Base-by-base conservation (phyloP, 1,140 invertebrate species). In the Pteromalus puparum region DNA sequence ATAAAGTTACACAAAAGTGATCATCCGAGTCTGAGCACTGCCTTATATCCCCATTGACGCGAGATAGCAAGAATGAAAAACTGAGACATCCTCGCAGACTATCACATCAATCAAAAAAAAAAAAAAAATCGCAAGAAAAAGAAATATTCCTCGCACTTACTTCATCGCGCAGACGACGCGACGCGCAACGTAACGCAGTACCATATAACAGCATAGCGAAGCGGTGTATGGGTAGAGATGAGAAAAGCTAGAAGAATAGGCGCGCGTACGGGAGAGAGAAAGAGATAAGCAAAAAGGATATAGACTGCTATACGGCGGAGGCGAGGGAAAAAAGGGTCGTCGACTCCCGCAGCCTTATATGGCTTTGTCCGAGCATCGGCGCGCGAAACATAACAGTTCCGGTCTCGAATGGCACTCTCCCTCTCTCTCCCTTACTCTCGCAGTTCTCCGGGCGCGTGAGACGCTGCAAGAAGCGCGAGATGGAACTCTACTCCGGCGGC, bases 351-450 rank as follows among this genome's bases (percentile, higher is more conserved):
- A 65, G 68, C 15, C 46, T 79, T 73, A 61, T 46, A 67, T 67
- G 77, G 53, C 48, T 80, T 46, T 73, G 83, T 84, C 77, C 77
- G 53, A 80, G 77, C 34, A 80, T 80, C 53, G 70, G 78, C n/a
- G 83, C 70, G 48, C 82, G 67, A 79, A 79, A 84, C 82, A 73
- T 80, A 73, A 53, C 67, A 84, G 83, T 84, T 84, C 70, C 77
- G 68, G n/a, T 5, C 28, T 70, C 12, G 65, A 21, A 83, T 77
- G 21, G 46, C 12, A 28, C 42, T 74, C 68, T 46, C 13, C 18
- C 46, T 53, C 24, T 24, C 76, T 48, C 38, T 48, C 24, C 10
- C 42, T 12, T 7, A 18, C 65, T 70, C 34, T n/a, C 0, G 10
- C 65, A 34, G 28, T 13, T 12, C n/a, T 73, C 42, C 21, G 26